phyloP scores from a whole-genome alignment of 2,888 invertebrate genomes.

The Toxonevra muliebris region DNA sequence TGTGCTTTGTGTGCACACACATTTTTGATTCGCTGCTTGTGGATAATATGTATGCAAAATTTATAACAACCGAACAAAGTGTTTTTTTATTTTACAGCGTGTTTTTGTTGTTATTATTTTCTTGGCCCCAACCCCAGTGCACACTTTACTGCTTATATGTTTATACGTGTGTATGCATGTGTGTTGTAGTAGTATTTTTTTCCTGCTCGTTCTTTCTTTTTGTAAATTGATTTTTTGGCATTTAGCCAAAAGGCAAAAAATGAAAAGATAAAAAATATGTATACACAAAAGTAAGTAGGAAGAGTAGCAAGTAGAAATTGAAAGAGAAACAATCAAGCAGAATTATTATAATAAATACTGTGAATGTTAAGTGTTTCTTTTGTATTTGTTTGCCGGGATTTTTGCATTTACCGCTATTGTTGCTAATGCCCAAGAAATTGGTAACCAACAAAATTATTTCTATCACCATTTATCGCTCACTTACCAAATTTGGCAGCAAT shows the following conservation, averaged over 20 bases:
- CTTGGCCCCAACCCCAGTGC: not conserved
- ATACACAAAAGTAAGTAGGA: not conserved
- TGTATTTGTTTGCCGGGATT: no score
- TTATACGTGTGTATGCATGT: no score
- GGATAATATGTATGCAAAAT: not conserved
- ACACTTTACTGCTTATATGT: not conserved
- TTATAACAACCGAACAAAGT: not conserved
- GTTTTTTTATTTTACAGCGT: slow-evolving; percentile 1
- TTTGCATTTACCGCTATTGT: no score
- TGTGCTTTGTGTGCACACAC: not conserved
- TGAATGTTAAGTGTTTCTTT: no score
- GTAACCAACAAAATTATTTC: no score
- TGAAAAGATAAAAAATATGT: not conserved
- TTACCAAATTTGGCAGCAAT: no score
- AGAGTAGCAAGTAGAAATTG: no score
- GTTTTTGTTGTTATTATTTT: not conserved
- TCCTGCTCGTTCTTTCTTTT: slow-evolving; percentile 11
- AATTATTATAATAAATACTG: no score
- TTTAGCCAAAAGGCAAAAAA: slow-evolving; percentile 31
- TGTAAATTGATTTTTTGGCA: slow-evolving; percentile 12
- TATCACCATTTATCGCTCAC: no score
- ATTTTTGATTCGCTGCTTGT: not conserved
- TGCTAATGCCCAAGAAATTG: no score
- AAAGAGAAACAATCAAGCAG: no score
- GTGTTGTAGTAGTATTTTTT: not conserved